A percentile compares a stretch with the other conserved stretches of the same genome.
Conservation (phyloP, 1,140 invertebrate genomes). For the Bathynomus jamesi region DNA sequence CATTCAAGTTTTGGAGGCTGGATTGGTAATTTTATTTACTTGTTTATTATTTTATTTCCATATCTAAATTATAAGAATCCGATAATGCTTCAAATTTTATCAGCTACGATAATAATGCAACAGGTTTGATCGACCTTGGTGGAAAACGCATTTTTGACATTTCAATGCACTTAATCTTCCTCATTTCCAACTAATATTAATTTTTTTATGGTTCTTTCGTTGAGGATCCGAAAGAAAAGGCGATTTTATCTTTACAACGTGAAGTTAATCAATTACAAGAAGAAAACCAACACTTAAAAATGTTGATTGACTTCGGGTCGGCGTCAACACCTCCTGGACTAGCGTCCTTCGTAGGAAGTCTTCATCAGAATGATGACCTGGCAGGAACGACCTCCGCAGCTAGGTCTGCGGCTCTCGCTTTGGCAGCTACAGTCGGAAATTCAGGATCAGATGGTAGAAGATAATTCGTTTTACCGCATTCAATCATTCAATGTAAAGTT, state of each 20-base stretch:
- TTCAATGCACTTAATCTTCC: no score
- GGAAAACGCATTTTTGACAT: no score
- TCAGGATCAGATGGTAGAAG: neutral
- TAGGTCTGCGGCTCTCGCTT: neutral
- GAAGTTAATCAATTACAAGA: conserved; percentile 78
- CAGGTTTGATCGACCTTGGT: no score
- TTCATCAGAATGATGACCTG: neutral
- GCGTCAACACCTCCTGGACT: neutral
- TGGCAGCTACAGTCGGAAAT: neutral
- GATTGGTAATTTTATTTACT: neutral
- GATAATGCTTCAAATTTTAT: no score
- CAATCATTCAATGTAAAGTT: neutral
- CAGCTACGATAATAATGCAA: no score
- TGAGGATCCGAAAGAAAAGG: conserved; percentile 80
- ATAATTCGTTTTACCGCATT: no score
- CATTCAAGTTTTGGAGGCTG: conserved; percentile 26
- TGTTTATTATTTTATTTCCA: conserved; percentile 4
- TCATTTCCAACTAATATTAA: no score
- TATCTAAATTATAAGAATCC: neutral
- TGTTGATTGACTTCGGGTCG: conserved; percentile 29
- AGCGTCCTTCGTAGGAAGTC: neutral
- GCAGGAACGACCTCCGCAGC: neutral
- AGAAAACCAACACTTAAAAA: conserved; percentile 77
- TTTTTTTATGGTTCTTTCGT: conserved; percentile 29
- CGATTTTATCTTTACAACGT: conserved; percentile 79